A percentile compares a stretch with the other conserved stretches of the same genome.
phyloP scores from a whole-genome alignment of 30 jellyfish, hydroid and myxozoan species.

The Chrysaora quinquecirrha region DNA sequence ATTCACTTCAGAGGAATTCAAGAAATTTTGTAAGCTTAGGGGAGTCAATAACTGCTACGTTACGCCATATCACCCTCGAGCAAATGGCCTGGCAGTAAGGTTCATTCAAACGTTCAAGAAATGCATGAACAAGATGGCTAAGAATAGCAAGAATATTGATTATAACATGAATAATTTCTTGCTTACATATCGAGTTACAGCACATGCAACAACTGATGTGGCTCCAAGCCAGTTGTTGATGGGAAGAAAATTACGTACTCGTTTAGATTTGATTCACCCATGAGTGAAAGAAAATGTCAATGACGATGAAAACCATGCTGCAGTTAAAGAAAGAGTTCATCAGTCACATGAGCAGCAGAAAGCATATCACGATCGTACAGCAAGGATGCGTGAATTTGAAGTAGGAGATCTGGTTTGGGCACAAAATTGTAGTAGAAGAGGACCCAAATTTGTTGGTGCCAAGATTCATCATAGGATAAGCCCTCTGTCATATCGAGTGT shows the following conservation, averaged over 20 bases:
- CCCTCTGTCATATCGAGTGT: slow-evolving; percentile 67
- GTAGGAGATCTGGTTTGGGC: slow-evolving; percentile 64
- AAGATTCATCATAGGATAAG: slow-evolving; percentile 52
- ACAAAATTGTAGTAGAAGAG: slow-evolving; percentile 46
- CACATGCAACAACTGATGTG: slow-evolving; percentile 53
- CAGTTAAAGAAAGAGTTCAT: slow-evolving; percentile 28
- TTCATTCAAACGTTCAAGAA: slow-evolving; percentile 56
- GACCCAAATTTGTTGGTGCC: slow-evolving; percentile 65
- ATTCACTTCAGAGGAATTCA: slow-evolving; percentile 71
- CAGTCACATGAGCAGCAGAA: slow-evolving; percentile 62
- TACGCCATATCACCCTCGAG: slow-evolving; percentile 70
- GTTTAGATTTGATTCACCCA: slow-evolving; percentile 58
- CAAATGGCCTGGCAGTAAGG: slow-evolving; percentile 50
- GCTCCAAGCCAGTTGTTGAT: slow-evolving; percentile 67
- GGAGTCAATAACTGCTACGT: slow-evolving; percentile 68
- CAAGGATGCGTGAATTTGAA: slow-evolving; percentile 26
- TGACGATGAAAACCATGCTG: slow-evolving; percentile 51
- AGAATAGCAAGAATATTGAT: slow-evolving; percentile 48
- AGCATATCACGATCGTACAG: slow-evolving; percentile 15
- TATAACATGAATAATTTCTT: slow-evolving; percentile 33
- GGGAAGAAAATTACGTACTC: slow-evolving; percentile 58
- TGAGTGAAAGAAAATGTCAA: slow-evolving; percentile 37
- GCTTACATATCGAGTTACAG: too few species aligned
- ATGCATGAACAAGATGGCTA: slow-evolving; percentile 59
- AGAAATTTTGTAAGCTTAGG: slow-evolving; percentile 53